Evolutionary conservation across 2,113 vertebrate species (phyloP), one percentile per base, ranked within the genome.

Genomic region (Ia io): DNA sequence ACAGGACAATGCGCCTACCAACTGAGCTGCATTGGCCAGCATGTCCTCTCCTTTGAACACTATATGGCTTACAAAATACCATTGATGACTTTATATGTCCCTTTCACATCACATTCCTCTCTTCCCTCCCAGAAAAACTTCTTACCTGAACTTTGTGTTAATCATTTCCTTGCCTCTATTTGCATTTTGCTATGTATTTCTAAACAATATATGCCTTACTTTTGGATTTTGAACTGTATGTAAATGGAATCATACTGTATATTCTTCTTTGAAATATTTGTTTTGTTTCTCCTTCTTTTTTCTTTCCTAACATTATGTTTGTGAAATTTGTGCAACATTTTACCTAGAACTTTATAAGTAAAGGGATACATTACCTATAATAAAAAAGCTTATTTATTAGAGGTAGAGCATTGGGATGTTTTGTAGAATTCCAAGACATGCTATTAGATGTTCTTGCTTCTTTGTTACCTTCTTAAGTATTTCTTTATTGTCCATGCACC

Each of bases 171-270:
- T 87, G 9, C 17, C 67, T 92, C 77, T 90, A 6, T 59, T 91
- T 88, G 47, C 32, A 22, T 76, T 88, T 67, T 95, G 9, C 37
- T 79, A 4, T 61, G 56, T 61, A 65, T 95, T 93, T 84, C 40
- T 93, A 80, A 83, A 84, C 7, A 84, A 63, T 42, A 65, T 71
- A 69, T 84, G 65, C 6, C 37, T 97, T 91, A 12, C 59, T 95
- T 93, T 87, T 63, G 49, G 47, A 77, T 84, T 63, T 76, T 87
- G 56, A 63, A 47, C 51, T 94, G 90, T 76, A 28, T 87, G 16
- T 86, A 74, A 63, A 13, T 86, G 25, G 49, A 88, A 40, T 90
- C 18, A 44, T 80, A 83, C 6, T 67, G 14, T 51, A 78, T 69
- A 49, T 40, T 73, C 9, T 92, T 53, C 40, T 69, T 7, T 87